Conservation (phyloP, 2,888 invertebrate genomes). For the Leucophora obtusa region DNA sequence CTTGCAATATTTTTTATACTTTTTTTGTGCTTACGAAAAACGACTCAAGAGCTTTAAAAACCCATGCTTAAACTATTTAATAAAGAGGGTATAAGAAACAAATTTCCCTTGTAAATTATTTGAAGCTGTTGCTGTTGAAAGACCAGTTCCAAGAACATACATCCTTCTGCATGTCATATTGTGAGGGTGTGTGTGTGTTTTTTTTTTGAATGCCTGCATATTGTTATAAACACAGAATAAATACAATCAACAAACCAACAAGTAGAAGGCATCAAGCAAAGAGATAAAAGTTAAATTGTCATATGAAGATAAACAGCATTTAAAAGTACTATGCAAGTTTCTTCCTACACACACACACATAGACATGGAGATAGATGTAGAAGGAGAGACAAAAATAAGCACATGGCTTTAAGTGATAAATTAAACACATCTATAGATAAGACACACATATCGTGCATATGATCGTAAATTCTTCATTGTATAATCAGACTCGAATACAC, state of each 20-base stretch:
- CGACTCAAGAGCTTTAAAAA: not conserved
- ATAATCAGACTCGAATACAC: not conserved
- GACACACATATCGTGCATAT: not conserved
- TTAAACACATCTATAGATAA: slow-evolving; percentile 36
- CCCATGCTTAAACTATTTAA: not conserved
- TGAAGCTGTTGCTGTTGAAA: slow-evolving; percentile 44
- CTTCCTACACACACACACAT: not conserved
- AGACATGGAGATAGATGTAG: not conserved
- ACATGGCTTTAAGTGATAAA: slow-evolving; percentile 55
- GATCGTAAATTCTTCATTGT: slow-evolving; percentile 35
- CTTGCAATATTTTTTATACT: not conserved
- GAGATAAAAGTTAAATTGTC: slow-evolving; percentile 70
- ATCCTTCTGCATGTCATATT: slow-evolving; percentile 17
- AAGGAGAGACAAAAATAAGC: slow-evolving; percentile 7
- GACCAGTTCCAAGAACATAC: slow-evolving; percentile 14
- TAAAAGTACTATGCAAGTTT: slow-evolving; percentile 55
- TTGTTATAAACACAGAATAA: slow-evolving; percentile 26
- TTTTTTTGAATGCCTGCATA: slow-evolving; percentile 26
- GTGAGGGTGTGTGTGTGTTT: not conserved
- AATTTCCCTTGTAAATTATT: slow-evolving; percentile 36
- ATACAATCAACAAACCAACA: slow-evolving; percentile 51
- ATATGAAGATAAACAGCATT: slow-evolving; percentile 69
- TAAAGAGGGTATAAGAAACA: not conserved
- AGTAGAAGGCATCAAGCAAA: slow-evolving; percentile 51
- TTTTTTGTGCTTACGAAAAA: not conserved